Base-by-base conservation (phyloP, 2,797 vertebrate genomes). In the Ctenochaetus hawaiiensis region DNA sequence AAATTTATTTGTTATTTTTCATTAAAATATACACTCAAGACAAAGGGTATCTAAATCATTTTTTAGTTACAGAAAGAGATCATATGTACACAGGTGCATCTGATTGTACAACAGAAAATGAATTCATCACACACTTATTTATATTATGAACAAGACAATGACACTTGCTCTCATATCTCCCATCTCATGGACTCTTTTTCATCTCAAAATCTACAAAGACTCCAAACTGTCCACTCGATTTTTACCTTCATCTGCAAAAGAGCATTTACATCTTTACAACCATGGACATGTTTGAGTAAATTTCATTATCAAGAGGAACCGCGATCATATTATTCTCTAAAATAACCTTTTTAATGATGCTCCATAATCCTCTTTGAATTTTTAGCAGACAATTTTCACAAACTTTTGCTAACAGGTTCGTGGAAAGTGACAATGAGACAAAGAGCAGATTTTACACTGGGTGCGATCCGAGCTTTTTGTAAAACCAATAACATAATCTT, bases 1-100 rank as follows among this genome's bases (percentile, higher is more conserved):
- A 93, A 93, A 94, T 95, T 91, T 94, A 94, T 94, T 88, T 91
- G 78, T 87, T 87, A 90, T 85, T 93, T 91, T 92, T 92, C 83
- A 92, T 91, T 95, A 92, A 95, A 96, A 95, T 92, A 93, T 92
- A 95, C 94, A 95, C 83, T 92, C 80, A 91, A 81, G 90, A 91
- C 83, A n/a, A 91, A 88, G 70, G 82, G 87, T 90, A 91, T 88
- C 86, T 90, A 92, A 94, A 94, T 91, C 72, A 87, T 85, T 90
- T 72, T 80, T 84, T 78, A 85, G 80, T 93, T 88, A 88, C 87
- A 92, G 86, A 90, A 89, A 91, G 85, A 86, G 72, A 80, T 84
- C 74, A 30, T 93, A 92, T 94, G 68, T 93, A 93, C 91, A 94
- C 83, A 77, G 78, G 75, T 75, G 66, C 85, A 73, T 90, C 67